Base-by-base conservation (phyloP, 2,113 vertebrate species). In the Notechis scutatus region DNA sequence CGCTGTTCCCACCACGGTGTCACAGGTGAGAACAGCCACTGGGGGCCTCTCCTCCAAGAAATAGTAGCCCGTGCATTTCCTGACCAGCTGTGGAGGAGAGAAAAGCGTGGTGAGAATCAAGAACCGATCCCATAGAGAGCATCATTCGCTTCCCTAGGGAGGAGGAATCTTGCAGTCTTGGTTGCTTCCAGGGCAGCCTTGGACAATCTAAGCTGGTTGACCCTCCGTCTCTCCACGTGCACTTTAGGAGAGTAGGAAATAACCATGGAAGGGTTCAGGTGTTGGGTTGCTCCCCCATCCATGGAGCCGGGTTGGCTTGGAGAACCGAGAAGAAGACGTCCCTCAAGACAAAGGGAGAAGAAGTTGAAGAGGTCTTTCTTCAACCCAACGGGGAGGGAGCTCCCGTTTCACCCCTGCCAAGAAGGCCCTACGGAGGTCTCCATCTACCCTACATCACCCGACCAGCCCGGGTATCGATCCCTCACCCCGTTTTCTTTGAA, bases 401-500 rank as follows among this genome's bases (percentile, higher is more conserved):
- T 3, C 69, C 69, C 7, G 2, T 74, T 20, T 39, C 69, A 39
- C 4, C 2, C 20, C 69, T 20, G 6, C 4, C n/a, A 39, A 34
- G n/a, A 74, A 39, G 69, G 7, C 6, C 85, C 42, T 23, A 12
- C 21, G 8, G 20, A 45, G 5, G 81, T 23, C 26, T 9, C 14
- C 47, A 8, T 7, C 86, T 87, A n/a, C 12, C 9, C 9, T 8
- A 2, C 1, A 18, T 54, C 7, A 3, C 26, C 26, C 39, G 0
- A 7, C 86, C 45, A 29, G 26, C 26, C 26, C 8, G 10, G 47
- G 3, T 1, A 4, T 23, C 5, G 5, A 20, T 10, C 50, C 2
- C 86, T 88, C 87, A 92, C 91, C 91, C 91, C 91, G 5, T 88
- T 23, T 18, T 88, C 85, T 26, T 11, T 92, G 85, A 88, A 88